Evolutionary conservation across 2,113 vertebrate species (phyloP).

Genomic region (Piaya cayana): DNA sequence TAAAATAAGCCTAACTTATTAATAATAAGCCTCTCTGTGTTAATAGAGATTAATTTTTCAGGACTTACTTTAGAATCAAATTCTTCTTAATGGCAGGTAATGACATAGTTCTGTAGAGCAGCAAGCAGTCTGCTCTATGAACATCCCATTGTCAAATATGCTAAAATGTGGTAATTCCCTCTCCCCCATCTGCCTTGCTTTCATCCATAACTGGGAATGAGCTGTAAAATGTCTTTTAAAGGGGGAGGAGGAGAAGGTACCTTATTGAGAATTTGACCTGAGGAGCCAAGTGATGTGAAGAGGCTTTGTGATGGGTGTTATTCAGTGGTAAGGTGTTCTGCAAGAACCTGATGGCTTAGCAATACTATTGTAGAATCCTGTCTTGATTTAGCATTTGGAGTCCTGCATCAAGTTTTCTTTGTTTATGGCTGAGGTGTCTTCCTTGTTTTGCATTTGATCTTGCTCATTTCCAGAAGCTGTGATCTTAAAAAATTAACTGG

Average conservation of each 20-base stretch:
- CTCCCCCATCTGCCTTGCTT: rapidly evolving
- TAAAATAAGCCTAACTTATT: neutral
- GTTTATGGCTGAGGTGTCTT: neutral
- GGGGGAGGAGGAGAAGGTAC: neutral
- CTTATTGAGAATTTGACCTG: neutral
- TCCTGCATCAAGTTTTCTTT: neutral
- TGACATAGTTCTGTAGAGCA: neutral
- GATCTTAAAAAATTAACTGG: neutral
- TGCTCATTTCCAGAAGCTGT: neutral
- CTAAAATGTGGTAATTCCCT: neutral
- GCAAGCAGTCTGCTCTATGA: neutral
- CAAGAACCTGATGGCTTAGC: neutral
- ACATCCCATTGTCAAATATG: neutral
- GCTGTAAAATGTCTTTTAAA: neutral
- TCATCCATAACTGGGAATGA: neutral
- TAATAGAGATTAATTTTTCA: neutral
- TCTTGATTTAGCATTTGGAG: neutral
- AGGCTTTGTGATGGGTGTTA: neutral
- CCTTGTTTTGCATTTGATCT: neutral
- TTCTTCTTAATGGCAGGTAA: neutral
- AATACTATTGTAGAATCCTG: neutral
- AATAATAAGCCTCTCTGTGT: rapidly evolving
- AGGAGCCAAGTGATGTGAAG: neutral
- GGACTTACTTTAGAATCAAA: neutral
- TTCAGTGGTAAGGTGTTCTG: neutral